Conservation (phyloP, 2,888 invertebrate species). For the Spisula subtruncata region DNA sequence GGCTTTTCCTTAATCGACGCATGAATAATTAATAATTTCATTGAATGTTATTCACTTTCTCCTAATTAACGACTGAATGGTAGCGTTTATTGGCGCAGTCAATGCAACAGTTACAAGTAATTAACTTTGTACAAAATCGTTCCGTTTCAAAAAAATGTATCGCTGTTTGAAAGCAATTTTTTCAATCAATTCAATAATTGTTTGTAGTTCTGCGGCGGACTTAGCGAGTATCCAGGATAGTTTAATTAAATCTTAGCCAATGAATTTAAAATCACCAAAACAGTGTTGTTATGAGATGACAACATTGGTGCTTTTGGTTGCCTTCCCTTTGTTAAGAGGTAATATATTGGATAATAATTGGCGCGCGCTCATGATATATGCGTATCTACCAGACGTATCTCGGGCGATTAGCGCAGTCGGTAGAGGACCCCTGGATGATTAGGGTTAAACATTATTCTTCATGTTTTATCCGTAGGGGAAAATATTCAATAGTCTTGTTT, state of each 20-base stretch:
- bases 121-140: slow-evolving; percentile 16
- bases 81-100: neutral
- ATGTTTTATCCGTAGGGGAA: no score
- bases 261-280: neutral
- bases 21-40: slow-evolving; percentile 43
- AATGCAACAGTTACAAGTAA: neutral
- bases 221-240: neutral
- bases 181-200: neutral
- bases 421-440: no score
- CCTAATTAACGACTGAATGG: slow-evolving; percentile 9
- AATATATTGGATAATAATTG: no score
- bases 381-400: no score
- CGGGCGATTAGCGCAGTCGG: no score
- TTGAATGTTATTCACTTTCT: slow-evolving; percentile 3
- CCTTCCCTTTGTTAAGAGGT: neutral
- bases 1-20: slow-evolving; percentile 18
- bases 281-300: neutral
- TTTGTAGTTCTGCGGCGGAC: neutral
- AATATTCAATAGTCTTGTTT: no score
- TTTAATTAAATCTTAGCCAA: neutral
- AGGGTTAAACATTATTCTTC: neutral
- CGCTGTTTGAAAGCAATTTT: neutral
- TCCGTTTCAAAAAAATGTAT: neutral
- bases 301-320: neutral
- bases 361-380: no score